These are phyloP conservation scores for Ptyas mucosa DNA, from an alignment of 2,113 vertebrate species.

Conservation along the genomic window DNA sequence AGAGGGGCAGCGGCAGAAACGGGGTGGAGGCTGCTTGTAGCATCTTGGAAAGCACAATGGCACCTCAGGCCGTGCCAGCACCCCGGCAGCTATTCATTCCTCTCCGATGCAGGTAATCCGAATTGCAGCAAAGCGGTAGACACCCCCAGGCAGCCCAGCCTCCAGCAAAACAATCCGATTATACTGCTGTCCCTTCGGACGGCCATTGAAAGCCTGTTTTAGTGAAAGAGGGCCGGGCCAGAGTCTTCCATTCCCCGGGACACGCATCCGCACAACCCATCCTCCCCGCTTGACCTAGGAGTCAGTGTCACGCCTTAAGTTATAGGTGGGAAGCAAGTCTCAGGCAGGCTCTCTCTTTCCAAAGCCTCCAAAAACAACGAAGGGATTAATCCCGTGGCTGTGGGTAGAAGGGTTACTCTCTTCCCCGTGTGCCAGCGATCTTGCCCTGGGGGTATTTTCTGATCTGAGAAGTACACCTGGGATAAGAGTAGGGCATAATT, in stretches of 20 bases:
- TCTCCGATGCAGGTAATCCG: slow-evolving; percentile 13
- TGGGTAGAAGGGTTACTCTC: background rate
- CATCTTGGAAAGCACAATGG: slow-evolving; percentile 30
- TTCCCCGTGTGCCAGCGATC: background rate
- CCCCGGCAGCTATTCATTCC: background rate
- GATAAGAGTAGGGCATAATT: background rate
- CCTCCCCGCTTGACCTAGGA: background rate
- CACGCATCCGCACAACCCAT: background rate
- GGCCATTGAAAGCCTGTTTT: background rate
- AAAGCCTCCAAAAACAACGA: background rate
- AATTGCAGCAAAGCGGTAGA: background rate
- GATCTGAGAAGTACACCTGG: background rate
- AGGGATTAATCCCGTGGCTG: no score
- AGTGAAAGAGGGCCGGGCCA: background rate
- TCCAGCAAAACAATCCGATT: background rate
- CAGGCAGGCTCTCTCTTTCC: background rate
- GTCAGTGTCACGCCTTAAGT: background rate
- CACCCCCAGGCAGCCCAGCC: background rate
- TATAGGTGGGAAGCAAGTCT: background rate
- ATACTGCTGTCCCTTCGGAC: background rate
- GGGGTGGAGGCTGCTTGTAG: background rate
- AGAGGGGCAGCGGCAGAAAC: background rate
- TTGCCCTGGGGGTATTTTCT: background rate
- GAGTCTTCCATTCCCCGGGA: background rate
- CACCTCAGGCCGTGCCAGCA: background rate